phyloP scores from a whole-genome alignment of 2,113 vertebrate species.

The Apodemus sylvaticus region DNA sequence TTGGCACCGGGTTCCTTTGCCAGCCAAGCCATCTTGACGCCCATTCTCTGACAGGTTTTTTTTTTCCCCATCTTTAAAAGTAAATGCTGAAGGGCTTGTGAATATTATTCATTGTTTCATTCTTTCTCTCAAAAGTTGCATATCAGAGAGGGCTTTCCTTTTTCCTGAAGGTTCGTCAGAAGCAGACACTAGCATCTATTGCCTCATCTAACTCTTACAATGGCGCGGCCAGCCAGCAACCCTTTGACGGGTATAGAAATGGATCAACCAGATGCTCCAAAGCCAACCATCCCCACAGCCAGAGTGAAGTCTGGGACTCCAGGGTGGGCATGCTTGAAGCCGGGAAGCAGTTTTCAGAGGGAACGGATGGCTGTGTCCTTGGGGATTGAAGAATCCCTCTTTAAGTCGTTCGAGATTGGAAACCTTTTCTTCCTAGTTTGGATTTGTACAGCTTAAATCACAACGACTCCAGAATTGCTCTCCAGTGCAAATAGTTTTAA shows the following conservation, averaged over 20 bases:
- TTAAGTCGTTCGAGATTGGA: neutral
- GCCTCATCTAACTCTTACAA: conserved; percentile 22
- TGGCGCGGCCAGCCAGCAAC: neutral
- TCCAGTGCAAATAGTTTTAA: conserved; percentile 34
- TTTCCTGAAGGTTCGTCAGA: neutral
- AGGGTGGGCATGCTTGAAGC: rapidly evolving
- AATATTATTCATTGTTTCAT: conserved; percentile 44
- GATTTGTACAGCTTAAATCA: conserved; percentile 32
- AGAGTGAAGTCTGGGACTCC: neutral
- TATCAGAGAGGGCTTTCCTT: neutral
- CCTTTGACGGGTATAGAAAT: neutral
- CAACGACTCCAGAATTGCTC: neutral
- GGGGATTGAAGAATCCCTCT: neutral
- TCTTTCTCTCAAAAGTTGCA: conserved; percentile 36
- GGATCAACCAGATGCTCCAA: neutral
- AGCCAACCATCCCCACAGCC: neutral
- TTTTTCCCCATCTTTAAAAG: neutral
- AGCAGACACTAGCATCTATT: neutral
- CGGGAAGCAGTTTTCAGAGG: neutral
- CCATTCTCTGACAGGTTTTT: too few species aligned
- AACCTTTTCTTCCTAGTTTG: neutral
- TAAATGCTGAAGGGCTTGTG: neutral
- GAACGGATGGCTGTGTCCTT: neutral
- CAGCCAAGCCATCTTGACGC: neutral
- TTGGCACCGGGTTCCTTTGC: too few species aligned